Conservation (phyloP, 2,888 invertebrate species). For the Macrophya annulata region DNA sequence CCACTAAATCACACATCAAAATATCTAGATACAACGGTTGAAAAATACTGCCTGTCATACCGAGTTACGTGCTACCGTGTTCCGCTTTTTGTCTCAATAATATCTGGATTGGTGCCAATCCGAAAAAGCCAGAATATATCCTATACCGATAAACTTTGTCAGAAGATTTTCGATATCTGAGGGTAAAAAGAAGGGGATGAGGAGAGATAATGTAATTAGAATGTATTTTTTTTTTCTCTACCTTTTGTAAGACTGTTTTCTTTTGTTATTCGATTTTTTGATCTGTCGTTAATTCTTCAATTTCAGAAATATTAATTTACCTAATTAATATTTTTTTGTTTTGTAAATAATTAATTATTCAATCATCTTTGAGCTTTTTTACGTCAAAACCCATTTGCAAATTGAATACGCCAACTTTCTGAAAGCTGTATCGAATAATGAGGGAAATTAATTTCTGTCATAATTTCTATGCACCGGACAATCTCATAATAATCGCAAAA, state of each 20-base stretch:
- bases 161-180: not conserved
- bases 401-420: not conserved
- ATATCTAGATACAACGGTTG: not conserved
- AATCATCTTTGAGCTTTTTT: not conserved
- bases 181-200: not conserved
- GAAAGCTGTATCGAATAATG: not conserved
- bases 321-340: not conserved
- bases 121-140: not conserved
- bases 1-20: not conserved
- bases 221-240: no score
- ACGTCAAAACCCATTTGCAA: not conserved
- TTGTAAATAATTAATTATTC: no score
- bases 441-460: not conserved
- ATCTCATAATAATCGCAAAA: no score
- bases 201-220: not conserved
- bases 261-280: no score
- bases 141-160: not conserved
- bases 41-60: conserved; percentile 24
- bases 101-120: conserved; percentile 2
- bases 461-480: not conserved
- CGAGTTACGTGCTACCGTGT: not conserved
- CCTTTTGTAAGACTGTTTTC: not conserved
- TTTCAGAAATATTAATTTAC: not conserved
- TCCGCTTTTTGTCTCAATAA: conserved; percentile 2
- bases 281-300: not conserved